Percentiles rank a stretch among this genome's conserved stretches.
Conservation (phyloP, 2,888 invertebrate genomes). For the Spatulosminthurus flaviceps region DNA sequence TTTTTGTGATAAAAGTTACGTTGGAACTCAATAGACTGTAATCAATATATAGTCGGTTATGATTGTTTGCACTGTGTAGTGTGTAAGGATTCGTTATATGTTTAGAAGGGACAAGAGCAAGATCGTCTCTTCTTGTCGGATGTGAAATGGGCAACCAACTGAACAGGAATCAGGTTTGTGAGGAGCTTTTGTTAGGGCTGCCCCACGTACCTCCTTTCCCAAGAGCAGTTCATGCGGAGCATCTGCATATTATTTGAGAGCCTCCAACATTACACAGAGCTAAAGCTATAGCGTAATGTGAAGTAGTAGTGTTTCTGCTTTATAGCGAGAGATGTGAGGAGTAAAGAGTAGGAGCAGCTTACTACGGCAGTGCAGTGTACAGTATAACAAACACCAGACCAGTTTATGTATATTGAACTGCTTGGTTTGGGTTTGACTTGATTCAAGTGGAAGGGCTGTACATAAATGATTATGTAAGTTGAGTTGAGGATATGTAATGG, state of each 20-base stretch:
- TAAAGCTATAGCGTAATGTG: no score
- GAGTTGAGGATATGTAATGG: neutral
- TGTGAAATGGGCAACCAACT: conserved; percentile 50
- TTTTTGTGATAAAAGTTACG: neutral
- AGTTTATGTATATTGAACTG: neutral
- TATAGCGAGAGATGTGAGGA: neutral
- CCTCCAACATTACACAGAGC: no score
- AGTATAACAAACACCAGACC: conserved; percentile 5
- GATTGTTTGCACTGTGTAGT: conserved; percentile 1
- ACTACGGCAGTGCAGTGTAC: no score
- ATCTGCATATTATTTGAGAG: conserved; percentile 18
- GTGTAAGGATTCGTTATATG: no score
- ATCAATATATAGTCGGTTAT: conserved; percentile 18
- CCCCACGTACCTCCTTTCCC: conserved; percentile 41
- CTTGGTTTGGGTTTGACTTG: conserved; percentile 4
- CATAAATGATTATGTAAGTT: neutral
- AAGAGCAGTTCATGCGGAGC: neutral
- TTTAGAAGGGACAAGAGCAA: no score
- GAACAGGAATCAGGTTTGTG: conserved; percentile 50
- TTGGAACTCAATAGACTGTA: conserved; percentile 23
- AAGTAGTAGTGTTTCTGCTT: neutral
- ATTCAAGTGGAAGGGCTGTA: neutral
- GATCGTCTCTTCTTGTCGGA: conserved; percentile 44
- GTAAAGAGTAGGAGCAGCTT: no score
- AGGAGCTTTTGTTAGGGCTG: conserved; percentile 49